These are phyloP conservation scores for Leptoclinus maculatus DNA, from an alignment of 2,797 vertebrate genomes.

Conservation along the genomic window DNA sequence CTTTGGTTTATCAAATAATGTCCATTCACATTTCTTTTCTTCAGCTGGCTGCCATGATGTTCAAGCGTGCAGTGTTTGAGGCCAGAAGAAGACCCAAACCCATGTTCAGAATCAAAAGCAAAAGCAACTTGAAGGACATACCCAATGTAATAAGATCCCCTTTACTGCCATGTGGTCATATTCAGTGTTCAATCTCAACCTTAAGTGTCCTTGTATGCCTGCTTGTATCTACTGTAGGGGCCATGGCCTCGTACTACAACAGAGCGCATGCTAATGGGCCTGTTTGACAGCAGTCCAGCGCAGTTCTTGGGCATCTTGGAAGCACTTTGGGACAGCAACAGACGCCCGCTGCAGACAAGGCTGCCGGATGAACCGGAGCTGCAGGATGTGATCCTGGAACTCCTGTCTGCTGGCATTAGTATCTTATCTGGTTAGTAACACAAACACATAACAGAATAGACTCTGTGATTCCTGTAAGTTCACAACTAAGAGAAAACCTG, in stretches of 20 bases:
- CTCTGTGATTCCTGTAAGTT: neutral
- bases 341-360: constrained; percentile 77
- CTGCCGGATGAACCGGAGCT: constrained; percentile 84
- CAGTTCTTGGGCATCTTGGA: constrained; percentile 91
- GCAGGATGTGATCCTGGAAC: constrained; percentile 87
- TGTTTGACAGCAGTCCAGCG: constrained; percentile 88
- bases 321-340: constrained; percentile 86
- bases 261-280: constrained; percentile 84
- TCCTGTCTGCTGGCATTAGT: constrained; percentile 90
- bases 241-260: constrained; percentile 87
- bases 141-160: constrained; percentile 80
- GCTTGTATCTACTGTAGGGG: constrained; percentile 74
- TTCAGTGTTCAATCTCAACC: constrained; percentile 6
- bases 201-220: neutral
- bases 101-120: constrained; percentile 77
- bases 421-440: constrained; percentile 88
- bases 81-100: constrained; percentile 84
- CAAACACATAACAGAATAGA: constrained; percentile 1
- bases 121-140: constrained; percentile 81
- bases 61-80: constrained; percentile 91
- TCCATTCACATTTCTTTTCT: constrained; percentile 41
- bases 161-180: neutral
- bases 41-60: constrained; percentile 93
- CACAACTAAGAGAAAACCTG: neutral
- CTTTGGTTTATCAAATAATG: constrained; percentile 13